These are phyloP conservation scores for Triplophysa siluroides DNA, from an alignment of 2,113 vertebrate species.

Conservation along the genomic window DNA sequence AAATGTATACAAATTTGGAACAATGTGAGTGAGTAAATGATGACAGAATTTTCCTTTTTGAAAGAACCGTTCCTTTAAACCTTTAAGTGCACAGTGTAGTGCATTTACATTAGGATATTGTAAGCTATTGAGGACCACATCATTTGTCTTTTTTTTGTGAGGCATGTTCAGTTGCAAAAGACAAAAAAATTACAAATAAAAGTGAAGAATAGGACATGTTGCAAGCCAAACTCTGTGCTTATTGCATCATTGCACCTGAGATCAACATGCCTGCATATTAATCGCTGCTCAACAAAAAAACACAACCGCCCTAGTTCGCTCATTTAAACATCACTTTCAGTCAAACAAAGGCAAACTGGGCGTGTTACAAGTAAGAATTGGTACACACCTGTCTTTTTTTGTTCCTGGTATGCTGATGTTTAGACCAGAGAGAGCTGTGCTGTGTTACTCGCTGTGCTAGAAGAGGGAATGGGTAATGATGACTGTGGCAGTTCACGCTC, in stretches of 20 bases:
- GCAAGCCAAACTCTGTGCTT: too few species aligned
- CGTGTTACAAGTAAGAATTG: background rate
- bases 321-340: background rate
- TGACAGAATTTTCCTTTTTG: too few species aligned
- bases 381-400: slow-evolving; percentile 18
- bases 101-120: too few species aligned
- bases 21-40: too few species aligned
- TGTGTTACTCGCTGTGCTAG: slow-evolving; percentile 19
- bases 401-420: background rate
- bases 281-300: background rate
- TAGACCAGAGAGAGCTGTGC: slow-evolving; percentile 2
- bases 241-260: background rate
- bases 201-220: background rate
- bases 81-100: too few species aligned
- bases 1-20: too few species aligned
- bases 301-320: background rate
- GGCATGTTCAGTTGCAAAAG: background rate
- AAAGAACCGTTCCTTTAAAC: too few species aligned
- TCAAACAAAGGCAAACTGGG: background rate
- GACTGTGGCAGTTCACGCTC: slow-evolving; percentile 1
- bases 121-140: too few species aligned
- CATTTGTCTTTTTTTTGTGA: too few species aligned
- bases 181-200: background rate
- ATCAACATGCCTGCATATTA: background rate
- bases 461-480: background rate